phyloP scores from a whole-genome alignment of 1,140 invertebrate genomes.

The Bicyclus anynana region DNA sequence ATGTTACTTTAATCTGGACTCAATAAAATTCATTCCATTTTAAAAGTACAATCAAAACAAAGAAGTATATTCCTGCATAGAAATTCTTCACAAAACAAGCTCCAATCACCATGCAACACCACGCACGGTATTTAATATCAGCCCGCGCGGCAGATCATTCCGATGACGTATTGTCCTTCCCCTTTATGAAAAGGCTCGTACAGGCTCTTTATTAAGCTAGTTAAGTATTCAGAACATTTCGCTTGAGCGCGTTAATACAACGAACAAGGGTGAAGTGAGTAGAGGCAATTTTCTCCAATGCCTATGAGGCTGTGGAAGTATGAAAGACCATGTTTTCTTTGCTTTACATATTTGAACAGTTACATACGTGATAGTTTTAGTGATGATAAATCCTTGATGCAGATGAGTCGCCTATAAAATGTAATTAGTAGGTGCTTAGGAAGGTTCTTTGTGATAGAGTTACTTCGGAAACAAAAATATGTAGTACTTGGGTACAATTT shows the following conservation, averaged over 20 bases:
- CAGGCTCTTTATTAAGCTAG: conserved; percentile 10
- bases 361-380: too few relatives aligned
- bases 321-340: not conserved
- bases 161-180: conserved; percentile 11
- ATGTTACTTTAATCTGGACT: too few relatives aligned
- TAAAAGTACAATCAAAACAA: too few relatives aligned
- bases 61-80: too few relatives aligned
- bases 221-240: conserved; percentile 14
- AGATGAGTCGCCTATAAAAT: too few relatives aligned
- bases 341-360: not conserved
- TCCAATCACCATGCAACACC: not conserved
- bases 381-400: too few relatives aligned
- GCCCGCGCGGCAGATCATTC: not conserved
- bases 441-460: too few relatives aligned
- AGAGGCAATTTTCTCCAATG: not conserved
- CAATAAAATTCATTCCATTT: too few relatives aligned
- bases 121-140: conserved; percentile 6
- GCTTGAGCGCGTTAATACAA: conserved; percentile 4
- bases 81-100: not conserved
- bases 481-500: too few relatives aligned
- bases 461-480: too few relatives aligned
- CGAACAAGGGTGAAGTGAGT: not conserved
- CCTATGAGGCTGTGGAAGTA: not conserved
- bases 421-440: too few relatives aligned
- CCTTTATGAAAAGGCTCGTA: conserved; percentile 3